These are phyloP conservation scores for Spilarctia lutea DNA, from an alignment of 2,888 invertebrate genomes.

Conservation along the genomic window DNA sequence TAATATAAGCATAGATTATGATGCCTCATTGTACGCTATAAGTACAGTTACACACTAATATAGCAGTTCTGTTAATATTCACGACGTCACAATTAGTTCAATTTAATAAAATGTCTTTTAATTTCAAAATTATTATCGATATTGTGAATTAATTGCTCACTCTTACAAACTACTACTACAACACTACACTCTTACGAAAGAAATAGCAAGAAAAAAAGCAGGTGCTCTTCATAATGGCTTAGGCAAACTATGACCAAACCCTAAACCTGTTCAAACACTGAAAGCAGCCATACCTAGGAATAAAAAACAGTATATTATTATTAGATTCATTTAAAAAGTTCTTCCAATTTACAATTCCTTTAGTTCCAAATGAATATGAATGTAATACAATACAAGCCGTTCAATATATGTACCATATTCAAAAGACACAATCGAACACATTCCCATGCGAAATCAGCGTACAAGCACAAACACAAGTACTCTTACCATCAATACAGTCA, in stretches of 20 bases:
- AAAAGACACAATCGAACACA: slow-evolving; percentile 23
- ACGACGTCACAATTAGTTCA: too few species aligned
- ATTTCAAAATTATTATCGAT: too few species aligned
- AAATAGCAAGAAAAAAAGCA: neutral
- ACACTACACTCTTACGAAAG: too few species aligned
- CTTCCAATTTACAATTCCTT: neutral
- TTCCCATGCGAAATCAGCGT: slow-evolving; percentile 42
- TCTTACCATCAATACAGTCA: slow-evolving; percentile 41
- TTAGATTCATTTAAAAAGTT: neutral
- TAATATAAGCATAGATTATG: too few species aligned
- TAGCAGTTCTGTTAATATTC: too few species aligned
- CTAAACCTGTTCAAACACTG: neutral
- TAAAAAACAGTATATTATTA: neutral
- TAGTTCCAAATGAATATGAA: neutral
- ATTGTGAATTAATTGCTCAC: too few species aligned
- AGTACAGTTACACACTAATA: too few species aligned
- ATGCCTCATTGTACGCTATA: too few species aligned
- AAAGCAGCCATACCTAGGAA: neutral
- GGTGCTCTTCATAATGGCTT: neutral
- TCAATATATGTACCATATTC: slow-evolving; percentile 20
- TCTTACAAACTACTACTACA: too few species aligned
- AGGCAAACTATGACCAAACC: neutral
- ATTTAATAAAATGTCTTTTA: too few species aligned
- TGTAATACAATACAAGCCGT: slow-evolving; percentile 12
- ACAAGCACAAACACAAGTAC: slow-evolving; percentile 44